Evolutionary conservation across 2,113 vertebrate genomes (phyloP), one percentile per base, ranked within the genome.

Genomic region (Sialia sialis): DNA sequence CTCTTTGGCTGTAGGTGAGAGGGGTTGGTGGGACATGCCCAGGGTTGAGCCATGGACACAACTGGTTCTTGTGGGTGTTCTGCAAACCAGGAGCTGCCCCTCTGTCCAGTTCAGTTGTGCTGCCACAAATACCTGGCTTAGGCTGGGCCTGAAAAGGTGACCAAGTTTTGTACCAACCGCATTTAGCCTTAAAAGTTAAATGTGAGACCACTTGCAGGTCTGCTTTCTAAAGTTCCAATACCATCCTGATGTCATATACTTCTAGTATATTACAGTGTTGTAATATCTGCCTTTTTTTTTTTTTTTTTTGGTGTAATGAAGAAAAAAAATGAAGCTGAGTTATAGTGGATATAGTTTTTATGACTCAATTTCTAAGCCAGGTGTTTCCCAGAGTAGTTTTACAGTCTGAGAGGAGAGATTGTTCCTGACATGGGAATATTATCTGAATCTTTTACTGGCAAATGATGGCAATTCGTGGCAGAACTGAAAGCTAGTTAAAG

Each of bases 21-120:
- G 84, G 2, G 3, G 54, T 32, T 5, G 8, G 54, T 11, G 12
- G 27, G 69, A n/a, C 0, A 0, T 63, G 43, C 22, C 36, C 10
- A 3, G 20, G 76, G 68, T 36, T 64, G 59, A 77, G 68, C 41
- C 54, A 22, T 30, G 51, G 44, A 39, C 54, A 18, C 56, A 64
- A 38, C n/a, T 27, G 63, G 58, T 55, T 49, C 10, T 4, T 7
- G 48, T 36, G 44, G 30, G 66, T 58, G 39, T 52, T 81, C 29
- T 67, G 62, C 58, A 59, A 3, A 63, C 21, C n/a, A 36, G 58
- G 79, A 55, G 66, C 58, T 78, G 74, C 16, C 14, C 48, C 56
- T 66, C 41, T 38, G 80, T 48, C 68, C 72, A 32, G 9, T 32
- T 7, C 41, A 69, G 75, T 73, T 67, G 29, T 74, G 46, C 46